Evolutionary conservation across 2,797 vertebrate species (phyloP), one percentile per base, ranked within the genome.

Genomic region (Erithacus rubecula): DNA sequence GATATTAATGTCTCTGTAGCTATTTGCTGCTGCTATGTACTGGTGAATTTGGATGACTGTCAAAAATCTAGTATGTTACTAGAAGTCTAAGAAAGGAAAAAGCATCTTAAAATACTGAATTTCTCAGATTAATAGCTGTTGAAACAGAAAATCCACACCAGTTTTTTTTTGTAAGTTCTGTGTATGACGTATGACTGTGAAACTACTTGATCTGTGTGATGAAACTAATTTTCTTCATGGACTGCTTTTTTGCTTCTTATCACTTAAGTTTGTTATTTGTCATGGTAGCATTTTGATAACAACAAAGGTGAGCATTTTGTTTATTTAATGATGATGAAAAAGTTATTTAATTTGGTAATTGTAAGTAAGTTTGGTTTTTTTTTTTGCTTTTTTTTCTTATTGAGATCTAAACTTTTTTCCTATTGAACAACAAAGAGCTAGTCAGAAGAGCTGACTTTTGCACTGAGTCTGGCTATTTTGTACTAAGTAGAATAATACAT

Each of bases 401-500:
- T 90, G 74, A 69, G 53, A 74, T 92, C 36, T 83, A 44, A 68
- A 58, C 51, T 93, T 93, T 83, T 59, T 65, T 92, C 72, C n/a
- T 81, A 1, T 87, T 68, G 79, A 87, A 65, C 13, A 44, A n/a
- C 34, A 24, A 43, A 94, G 81, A 64, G 37, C 27, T 55, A 60
- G 56, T 56, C 52, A 76, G 65, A 81, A 64, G 74, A 94, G 49
- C 34, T 64, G 49, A 30, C 20, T 76, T 80, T 87, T 86, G 27
- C 63, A 64, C 37, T 41, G 39, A 75, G n/a, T 85, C 29, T 94
- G 70, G 32, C 20, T 93, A 46, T 93, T 93, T 96, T 76, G 41
- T 80, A 75, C 93, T 96, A 92, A 76, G 56, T 89, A 90, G 69
- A 72, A 79, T 27, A 84, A 69, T 43, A n/a, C 43, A 63, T 68